Base-by-base conservation (phyloP, 2,888 invertebrate species). In the Leptogaster cylindrica region DNA sequence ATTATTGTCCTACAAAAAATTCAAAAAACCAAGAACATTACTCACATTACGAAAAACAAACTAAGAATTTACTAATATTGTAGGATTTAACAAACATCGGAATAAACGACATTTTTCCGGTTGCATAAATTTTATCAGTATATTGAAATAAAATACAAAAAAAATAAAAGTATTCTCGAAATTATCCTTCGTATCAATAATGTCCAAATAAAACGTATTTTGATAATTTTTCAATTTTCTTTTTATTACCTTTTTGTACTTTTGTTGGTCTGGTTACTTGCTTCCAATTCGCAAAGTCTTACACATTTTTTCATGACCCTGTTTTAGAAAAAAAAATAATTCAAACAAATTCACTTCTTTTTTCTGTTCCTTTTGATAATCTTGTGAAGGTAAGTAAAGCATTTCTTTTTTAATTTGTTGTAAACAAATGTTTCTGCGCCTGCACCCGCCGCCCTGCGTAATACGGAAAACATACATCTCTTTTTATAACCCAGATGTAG, bases 71-170 rank as follows among this genome's bases (percentile, higher is more conserved):
- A 55, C 12, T 61, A 61, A 61, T 27, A 44, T 44, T n/a, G 44
- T 61, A 61, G 28, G 27, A 28, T 44, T 61, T 41, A 61, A 16
- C 28, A 61, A 25, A 61, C 12, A 58, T 28, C 28, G 61, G 61
- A 61, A 61, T 6, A 41, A 39, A 12, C 23, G 18, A 61, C n/a
- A 16, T n/a, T 16, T 61, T 61, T 61, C 61, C 61, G 61, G 61
- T 61, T 61, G 61, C 61, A 61, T 61, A 61, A 61, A 61, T 61
- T 61, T 61, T 61, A 61, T 61, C 18, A 41, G 44, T 44, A 61
- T 44, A 61, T 25, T 8, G 20, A 20, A 61, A 44, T 14, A 44
- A 27, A 61, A 61, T 25, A 44, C 16, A 44, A 6, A 28, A 8
- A 61, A 61, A n/a, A n/a, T n/a, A n/a, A n/a, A n/a, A 58, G 25